Evolutionary conservation across 1,140 invertebrate genomes (phyloP), one percentile per base, ranked within the genome.

Genomic region (Asbolus verrucosus): DNA sequence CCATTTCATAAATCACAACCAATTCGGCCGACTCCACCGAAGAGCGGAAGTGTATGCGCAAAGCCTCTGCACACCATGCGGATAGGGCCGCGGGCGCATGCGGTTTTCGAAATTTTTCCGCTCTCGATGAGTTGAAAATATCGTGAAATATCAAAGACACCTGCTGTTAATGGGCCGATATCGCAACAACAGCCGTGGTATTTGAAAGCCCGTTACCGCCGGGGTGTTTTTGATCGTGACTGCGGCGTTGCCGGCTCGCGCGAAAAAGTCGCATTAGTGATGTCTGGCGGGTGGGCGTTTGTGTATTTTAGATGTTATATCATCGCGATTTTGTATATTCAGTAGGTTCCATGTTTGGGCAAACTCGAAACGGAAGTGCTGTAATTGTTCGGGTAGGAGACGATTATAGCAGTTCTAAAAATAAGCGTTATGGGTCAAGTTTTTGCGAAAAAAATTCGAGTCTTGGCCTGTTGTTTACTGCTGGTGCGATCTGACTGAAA

Each of bases 131-230:
- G 9, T 30, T 30, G 21, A 18, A 63, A 24, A n/a, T 41, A 39
- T 63, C 61, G 61, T 63, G 61, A 63, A 63, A 63, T 63, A 63
- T 31, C 61, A 63, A 39, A 38, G 36, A 9, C 61, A 63, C 61
- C 61, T 63, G 61, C 61, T 63, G 61, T 39, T 54, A 54, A 54
- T 54, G 27, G 19, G 1, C 9, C 6, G 39, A 43, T 43, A 43
- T 43, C 21, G 46, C 46, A 54, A 54, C 46, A 54, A 30, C 27
- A 31, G 21, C 18, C 21, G 41, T 54, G 46, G 21, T 54, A 54
- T 54, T 54, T 54, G 46, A 54, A 54, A n/a, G n/a, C n/a, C n/a
- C 18, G 27, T 54, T 11, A 54, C 27, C 18, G 46, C 13, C 18
- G 46, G 39, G 21, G 11, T 54, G n/a, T 0, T 27, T 54, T 54